Evolutionary conservation across 2,888 invertebrate genomes (phyloP).

Genomic region (Hermaeophaga mercurialis): DNA sequence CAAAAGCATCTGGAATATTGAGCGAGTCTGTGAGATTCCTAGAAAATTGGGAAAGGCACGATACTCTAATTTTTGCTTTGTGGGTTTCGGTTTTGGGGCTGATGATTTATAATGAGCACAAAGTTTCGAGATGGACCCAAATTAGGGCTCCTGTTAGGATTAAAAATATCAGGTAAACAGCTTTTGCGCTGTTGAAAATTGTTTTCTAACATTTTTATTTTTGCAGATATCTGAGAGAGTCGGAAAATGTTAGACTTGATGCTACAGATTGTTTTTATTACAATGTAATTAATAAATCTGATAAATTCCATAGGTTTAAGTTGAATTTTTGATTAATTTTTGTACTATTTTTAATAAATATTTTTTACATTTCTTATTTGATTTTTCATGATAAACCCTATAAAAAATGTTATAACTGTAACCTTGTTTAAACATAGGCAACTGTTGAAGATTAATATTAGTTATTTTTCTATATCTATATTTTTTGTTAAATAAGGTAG

Average conservation of each 20-base stretch:
- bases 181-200: constrained; percentile 1
- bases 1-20: constrained; percentile 67
- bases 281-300: constrained; percentile 44
- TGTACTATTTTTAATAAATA: constrained; percentile 3
- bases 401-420: too few relatives aligned
- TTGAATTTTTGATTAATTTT: neutral
- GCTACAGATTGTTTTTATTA: constrained; percentile 47
- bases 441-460: too few relatives aligned
- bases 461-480: too few relatives aligned
- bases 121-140: constrained; percentile 75
- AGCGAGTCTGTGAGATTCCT: constrained; percentile 74
- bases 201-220: constrained; percentile 21
- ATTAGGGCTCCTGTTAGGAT: constrained; percentile 62
- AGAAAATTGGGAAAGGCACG: constrained; percentile 65
- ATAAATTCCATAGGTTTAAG: constrained; percentile 40
- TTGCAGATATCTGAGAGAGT: constrained; percentile 18
- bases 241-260: constrained; percentile 25
- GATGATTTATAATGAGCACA: constrained; percentile 73
- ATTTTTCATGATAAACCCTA: too few relatives aligned
- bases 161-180: neutral
- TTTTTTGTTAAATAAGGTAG: too few relatives aligned
- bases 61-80: constrained; percentile 60
- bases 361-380: too few relatives aligned
- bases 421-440: too few relatives aligned
- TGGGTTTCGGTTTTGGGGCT: constrained; percentile 70